phyloP scores from a whole-genome alignment of 2,113 vertebrate genomes.

The Embiotoca jacksoni region DNA sequence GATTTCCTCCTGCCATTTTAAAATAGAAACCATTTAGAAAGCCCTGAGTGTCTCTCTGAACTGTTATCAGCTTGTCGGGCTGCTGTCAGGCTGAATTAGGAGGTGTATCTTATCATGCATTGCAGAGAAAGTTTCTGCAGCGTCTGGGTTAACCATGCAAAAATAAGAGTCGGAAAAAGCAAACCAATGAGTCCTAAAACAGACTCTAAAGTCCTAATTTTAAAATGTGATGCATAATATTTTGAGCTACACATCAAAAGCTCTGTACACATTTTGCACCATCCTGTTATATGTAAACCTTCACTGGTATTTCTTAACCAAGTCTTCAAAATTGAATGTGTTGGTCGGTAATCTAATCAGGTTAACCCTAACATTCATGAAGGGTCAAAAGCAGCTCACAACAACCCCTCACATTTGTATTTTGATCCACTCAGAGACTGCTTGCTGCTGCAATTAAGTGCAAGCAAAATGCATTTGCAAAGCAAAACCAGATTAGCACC shows the following conservation, averaged over 20 bases:
- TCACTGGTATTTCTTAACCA: constrained; percentile 21
- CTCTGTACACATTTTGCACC: background rate
- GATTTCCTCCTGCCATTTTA: constrained; percentile 15
- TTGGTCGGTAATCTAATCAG: constrained; percentile 54
- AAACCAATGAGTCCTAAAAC: constrained; percentile 24
- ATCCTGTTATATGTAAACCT: constrained; percentile 11
- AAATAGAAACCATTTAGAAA: constrained; percentile 58
- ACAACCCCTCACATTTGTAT: constrained; percentile 64
- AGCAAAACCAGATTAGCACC: constrained; percentile 72
- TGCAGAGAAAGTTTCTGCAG: constrained; percentile 65
- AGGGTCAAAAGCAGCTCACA: constrained; percentile 53
- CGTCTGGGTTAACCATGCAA: constrained; percentile 59
- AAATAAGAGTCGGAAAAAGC: constrained; percentile 43
- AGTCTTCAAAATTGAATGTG: constrained; percentile 59
- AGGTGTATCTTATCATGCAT: constrained; percentile 57
- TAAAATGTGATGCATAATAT: constrained; percentile 27
- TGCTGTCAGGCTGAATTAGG: constrained; percentile 70
- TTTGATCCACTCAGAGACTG: constrained; percentile 57
- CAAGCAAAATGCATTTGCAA: constrained; percentile 66
- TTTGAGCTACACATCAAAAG: constrained; percentile 37
- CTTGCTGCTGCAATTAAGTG: constrained; percentile 60
- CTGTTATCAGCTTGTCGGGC: constrained; percentile 64
- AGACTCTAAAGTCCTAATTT: constrained; percentile 25
- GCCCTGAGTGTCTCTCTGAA: constrained; percentile 44
- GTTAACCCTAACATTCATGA: constrained; percentile 52